Evolutionary conservation across 2,888 invertebrate genomes (phyloP).

Genomic region (Cantharis flavilabris): DNA sequence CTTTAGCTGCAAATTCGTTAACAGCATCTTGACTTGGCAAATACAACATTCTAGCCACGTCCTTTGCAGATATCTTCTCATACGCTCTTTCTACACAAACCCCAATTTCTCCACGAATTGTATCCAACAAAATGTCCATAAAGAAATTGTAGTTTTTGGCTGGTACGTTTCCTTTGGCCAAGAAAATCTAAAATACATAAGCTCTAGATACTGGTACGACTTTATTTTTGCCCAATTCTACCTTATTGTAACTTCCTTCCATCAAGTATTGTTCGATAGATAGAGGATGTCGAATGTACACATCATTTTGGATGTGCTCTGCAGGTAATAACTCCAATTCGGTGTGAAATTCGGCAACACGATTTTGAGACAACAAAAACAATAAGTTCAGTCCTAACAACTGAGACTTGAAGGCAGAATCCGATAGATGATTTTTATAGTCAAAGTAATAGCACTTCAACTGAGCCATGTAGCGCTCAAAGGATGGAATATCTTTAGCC

Average conservation of each 20-base stretch:
- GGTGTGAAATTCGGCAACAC: conserved; percentile 98
- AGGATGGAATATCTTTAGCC: conserved; percentile 89
- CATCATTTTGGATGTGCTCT: conserved; percentile 88
- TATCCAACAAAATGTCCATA: conserved; percentile 93
- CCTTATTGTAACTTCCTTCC: conserved; percentile 98
- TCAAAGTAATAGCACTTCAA: conserved; percentile 97
- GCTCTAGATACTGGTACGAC: background rate
- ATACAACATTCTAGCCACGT: conserved; percentile 89
- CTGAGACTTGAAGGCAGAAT: conserved; percentile 93
- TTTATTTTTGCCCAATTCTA: conserved; percentile 51
- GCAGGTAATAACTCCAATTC: conserved; percentile 92
- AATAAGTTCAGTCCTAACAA: conserved; percentile 92
- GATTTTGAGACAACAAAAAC: conserved; percentile 91
- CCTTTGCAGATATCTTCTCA: conserved; percentile 82
- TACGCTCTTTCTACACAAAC: conserved; percentile 97
- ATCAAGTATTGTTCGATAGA: conserved; percentile 97
- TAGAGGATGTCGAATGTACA: conserved; percentile 92
- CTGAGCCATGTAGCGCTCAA: conserved; percentile 97
- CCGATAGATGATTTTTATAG: conserved; percentile 78
- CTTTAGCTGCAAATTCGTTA: conserved; percentile 79
- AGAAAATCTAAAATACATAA: conserved; percentile 64
- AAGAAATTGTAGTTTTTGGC: conserved; percentile 95
- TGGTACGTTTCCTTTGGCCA: conserved; percentile 94
- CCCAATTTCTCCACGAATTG: conserved; percentile 95
- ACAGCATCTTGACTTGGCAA: conserved; percentile 77